These are phyloP conservation scores for Cryptosula pallasiana DNA, from an alignment of 2,888 invertebrate genomes.

Conservation along the genomic window DNA sequence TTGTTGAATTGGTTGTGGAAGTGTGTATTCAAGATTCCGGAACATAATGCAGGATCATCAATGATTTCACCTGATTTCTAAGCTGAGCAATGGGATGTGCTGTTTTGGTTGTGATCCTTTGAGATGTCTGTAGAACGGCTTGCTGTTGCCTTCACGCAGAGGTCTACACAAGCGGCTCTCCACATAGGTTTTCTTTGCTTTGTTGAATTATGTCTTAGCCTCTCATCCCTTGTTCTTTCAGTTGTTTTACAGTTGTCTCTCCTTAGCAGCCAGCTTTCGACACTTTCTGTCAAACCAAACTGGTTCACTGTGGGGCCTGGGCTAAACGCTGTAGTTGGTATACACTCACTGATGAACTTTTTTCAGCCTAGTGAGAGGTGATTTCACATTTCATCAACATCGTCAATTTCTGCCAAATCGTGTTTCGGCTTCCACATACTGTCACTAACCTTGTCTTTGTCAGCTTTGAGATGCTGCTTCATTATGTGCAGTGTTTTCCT, in stretches of 20 bases:
- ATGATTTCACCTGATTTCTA: background rate
- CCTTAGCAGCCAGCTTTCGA: background rate
- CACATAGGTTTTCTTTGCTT: background rate
- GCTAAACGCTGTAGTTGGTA: background rate
- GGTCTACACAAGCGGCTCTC: background rate
- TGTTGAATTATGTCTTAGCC: background rate
- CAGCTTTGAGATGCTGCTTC: background rate
- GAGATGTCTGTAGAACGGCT: background rate
- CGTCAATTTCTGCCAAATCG: background rate
- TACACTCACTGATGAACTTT: background rate
- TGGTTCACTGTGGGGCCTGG: background rate
- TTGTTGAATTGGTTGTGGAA: background rate
- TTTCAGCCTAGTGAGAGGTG: background rate
- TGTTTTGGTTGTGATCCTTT: background rate
- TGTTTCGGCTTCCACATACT: background rate
- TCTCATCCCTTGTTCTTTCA: background rate
- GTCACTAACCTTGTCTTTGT: background rate
- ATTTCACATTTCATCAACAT: background rate
- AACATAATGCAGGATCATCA: background rate
- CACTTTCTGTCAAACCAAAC: background rate
- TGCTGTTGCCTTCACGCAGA: background rate
- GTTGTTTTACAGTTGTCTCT: background rate
- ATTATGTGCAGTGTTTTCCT: background rate
- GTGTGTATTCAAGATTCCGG: background rate
- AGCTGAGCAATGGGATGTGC: background rate